Evolutionary conservation across 1,140 invertebrate genomes (phyloP).

Genomic region (Acromyrmex charruanus): DNA sequence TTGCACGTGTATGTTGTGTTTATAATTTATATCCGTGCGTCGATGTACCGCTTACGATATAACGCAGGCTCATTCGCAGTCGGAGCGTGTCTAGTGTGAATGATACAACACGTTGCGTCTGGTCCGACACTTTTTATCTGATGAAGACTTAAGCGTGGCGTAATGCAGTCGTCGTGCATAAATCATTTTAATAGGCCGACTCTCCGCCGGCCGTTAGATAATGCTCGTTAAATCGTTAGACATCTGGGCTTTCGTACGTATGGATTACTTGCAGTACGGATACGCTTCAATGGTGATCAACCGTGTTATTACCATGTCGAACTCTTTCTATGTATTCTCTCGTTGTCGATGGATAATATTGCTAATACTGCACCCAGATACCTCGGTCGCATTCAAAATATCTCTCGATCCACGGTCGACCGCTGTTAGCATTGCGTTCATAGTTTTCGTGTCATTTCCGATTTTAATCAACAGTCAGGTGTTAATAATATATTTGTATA

Average conservation of each 20-base stretch:
- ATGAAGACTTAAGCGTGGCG: constrained; percentile 50
- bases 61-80: constrained; percentile 22
- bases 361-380: constrained; percentile 24
- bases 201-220: constrained; percentile 54
- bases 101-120: constrained; percentile 40
- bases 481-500: constrained; percentile 41
- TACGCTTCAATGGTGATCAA: constrained; percentile 43
- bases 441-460: constrained; percentile 32
- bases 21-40: constrained; percentile 57
- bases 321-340: constrained; percentile 12
- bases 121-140: constrained; percentile 53
- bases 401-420: constrained; percentile 5
- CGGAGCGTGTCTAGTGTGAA: constrained; percentile 38
- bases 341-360: constrained; percentile 11
- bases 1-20: background rate
- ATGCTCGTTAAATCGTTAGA: constrained; percentile 55
- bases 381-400: background rate
- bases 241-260: constrained; percentile 45
- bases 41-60: constrained; percentile 55
- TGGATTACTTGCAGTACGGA: constrained; percentile 16
- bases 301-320: constrained; percentile 50
- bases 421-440: constrained; percentile 4
- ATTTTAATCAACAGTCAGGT: constrained; percentile 22
- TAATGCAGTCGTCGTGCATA: constrained; percentile 55
- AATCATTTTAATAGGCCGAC: constrained; percentile 65